A percentile compares a stretch with the other conserved stretches of the same genome.
These are phyloP conservation scores for Chaetura pelagica DNA, from an alignment of 2,113 vertebrate species.

Conservation along the genomic window DNA sequence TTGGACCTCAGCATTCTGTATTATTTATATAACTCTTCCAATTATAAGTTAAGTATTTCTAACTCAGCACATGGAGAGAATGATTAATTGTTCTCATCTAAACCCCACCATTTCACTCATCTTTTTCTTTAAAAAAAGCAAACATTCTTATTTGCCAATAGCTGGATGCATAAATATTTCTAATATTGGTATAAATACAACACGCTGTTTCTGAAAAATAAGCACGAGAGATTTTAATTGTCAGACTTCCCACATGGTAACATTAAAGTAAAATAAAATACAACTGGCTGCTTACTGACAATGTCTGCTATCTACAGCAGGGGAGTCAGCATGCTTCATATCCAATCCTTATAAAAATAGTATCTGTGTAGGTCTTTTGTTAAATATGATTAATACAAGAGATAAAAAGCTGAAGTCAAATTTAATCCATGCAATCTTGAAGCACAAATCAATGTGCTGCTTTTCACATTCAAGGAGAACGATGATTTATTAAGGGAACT, in stretches of 20 bases:
- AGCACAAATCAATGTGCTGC: not conserved
- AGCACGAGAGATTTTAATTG: not conserved
- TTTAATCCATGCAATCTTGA: not conserved
- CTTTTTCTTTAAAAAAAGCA: not conserved
- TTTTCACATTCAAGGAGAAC: not conserved
- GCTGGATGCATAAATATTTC: conserved; percentile 7
- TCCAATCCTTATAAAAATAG: not conserved
- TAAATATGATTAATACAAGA: not conserved
- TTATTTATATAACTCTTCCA: not conserved
- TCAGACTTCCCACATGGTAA: not conserved
- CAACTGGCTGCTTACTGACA: not conserved
- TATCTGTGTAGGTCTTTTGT: not conserved
- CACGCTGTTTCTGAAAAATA: not conserved
- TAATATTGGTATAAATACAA: not conserved
- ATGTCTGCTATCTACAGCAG: not conserved
- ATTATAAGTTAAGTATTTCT: not conserved
- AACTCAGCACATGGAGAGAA: not conserved
- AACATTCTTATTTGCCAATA: not conserved
- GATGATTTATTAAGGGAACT: not conserved
- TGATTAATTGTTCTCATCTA: not conserved
- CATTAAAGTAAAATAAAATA: not conserved
- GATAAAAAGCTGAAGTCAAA: conserved; percentile 29
- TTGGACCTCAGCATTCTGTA: not conserved
- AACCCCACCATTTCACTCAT: not conserved
- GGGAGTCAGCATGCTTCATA: not conserved